These are phyloP conservation scores for Phataginus tetradactyla DNA, from an alignment of 2,797 vertebrate genomes.

Conservation along the genomic window DNA sequence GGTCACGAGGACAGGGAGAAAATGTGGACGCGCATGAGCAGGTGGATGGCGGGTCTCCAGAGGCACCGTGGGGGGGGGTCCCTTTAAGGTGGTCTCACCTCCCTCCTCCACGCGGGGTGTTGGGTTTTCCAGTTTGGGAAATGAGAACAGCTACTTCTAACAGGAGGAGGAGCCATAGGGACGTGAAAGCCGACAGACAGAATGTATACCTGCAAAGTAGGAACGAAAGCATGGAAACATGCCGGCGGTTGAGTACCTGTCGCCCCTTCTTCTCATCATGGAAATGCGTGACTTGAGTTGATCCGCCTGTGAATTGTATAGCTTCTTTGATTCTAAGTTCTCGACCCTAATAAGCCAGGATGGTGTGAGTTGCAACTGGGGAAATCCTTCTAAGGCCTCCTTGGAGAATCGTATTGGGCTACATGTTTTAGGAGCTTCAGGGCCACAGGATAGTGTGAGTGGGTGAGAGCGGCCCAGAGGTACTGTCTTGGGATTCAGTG, in stretches of 20 bases:
- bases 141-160: not conserved
- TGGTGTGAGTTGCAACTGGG: not conserved
- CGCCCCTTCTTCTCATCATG: not conserved
- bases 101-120: not conserved
- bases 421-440: not conserved
- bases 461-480: not conserved
- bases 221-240: not conserved
- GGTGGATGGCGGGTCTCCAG: not conserved
- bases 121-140: not conserved
- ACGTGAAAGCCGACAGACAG: not conserved
- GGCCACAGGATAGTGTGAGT: not conserved
- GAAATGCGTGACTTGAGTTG: not conserved
- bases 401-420: not conserved
- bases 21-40: not conserved
- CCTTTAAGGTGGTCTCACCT: not conserved
- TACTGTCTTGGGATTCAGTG: not conserved
- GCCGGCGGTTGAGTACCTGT: not conserved
- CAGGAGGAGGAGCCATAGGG: not conserved
- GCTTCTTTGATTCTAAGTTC: not conserved
- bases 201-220: not conserved
- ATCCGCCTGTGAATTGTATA: not conserved
- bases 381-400: not conserved
- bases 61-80: fast-evolving
- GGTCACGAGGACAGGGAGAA: not conserved
- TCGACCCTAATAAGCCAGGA: not conserved